Base-by-base conservation (phyloP, 2,113 vertebrate genomes). In the Maylandia zebra region DNA sequence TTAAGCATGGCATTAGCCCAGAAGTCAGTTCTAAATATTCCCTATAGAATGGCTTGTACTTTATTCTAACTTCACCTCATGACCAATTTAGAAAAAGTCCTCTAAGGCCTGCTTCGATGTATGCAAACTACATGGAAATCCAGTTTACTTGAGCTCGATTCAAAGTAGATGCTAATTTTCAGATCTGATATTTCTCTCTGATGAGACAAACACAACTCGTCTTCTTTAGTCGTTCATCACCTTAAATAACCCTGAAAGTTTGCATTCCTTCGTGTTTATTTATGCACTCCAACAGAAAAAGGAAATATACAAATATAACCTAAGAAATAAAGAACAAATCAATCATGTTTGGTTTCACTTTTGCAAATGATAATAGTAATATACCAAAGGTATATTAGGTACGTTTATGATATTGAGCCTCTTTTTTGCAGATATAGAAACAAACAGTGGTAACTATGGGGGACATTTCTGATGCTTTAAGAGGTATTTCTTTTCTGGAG, bases 91-190 rank as follows among this genome's bases (percentile, higher is more conserved):
- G 41, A 74, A 74, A 7, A 74, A 27, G 5, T 74, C 69, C 3
- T 17, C 36, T 41, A 69, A 41, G 7, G 19, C 11, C 34, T 2
- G 11, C 36, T 5, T 22, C 4, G 3, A 13, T 8, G 19, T 22
- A 38, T 83, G 82, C 32, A 83, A 69, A 69, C 19, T 9, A 7
- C 12, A 66, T 83, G 59, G 9, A 83, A 64, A 83, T 76, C 34
- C 6, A 52, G 13, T 36, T 32, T 43, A 12, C 10, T 22, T 83
- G 12, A 17, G 2, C 24, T 78, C 1, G 1, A 66, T 50, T n/a
- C 19, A 83, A 66, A 69, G 59, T 24, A 38, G 5, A 69, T 50
- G 81, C 19, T 38, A 53, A 69, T 48, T 66, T 38, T 66, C 19
- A 34, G 6, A 34, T 66, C 16, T 69, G 82, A 38, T 50, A 24